These are phyloP conservation scores for Psittacula echo DNA, from an alignment of 2,797 vertebrate genomes.

Conservation along the genomic window DNA sequence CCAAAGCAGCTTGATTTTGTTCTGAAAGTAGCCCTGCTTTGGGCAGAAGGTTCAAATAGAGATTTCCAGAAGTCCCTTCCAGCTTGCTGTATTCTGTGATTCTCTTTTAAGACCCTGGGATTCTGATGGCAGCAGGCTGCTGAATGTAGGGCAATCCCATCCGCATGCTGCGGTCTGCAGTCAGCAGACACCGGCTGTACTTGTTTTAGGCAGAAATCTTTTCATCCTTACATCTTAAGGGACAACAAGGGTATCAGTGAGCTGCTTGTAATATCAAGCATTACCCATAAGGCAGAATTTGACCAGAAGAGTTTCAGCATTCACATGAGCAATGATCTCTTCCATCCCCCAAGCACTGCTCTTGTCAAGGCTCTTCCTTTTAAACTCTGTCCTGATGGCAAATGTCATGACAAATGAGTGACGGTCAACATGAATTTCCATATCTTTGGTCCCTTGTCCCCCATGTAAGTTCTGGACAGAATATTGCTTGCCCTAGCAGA, in stretches of 20 bases:
- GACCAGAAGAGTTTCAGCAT: background rate
- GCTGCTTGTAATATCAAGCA: background rate
- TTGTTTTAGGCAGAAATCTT: background rate
- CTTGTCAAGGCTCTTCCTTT: background rate
- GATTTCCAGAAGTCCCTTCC: background rate
- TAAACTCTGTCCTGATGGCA: background rate
- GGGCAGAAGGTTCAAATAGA: background rate
- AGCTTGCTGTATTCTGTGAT: background rate
- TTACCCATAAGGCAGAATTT: background rate
- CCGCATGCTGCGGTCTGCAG: rapidly evolving
- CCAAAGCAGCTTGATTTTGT: background rate
- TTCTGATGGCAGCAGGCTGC: background rate
- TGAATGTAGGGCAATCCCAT: background rate
- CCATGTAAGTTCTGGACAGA: background rate
- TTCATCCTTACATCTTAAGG: background rate
- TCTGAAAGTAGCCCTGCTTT: background rate
- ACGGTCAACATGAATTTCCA: background rate
- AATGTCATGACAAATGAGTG: background rate
- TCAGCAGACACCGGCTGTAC: background rate
- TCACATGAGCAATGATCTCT: background rate
- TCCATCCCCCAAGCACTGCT: background rate
- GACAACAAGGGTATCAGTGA: background rate
- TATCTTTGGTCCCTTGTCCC: background rate
- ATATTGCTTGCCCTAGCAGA: background rate
- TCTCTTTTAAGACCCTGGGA: background rate